Conservation (phyloP, 2,888 invertebrate genomes). For the Byasa hedistus region DNA sequence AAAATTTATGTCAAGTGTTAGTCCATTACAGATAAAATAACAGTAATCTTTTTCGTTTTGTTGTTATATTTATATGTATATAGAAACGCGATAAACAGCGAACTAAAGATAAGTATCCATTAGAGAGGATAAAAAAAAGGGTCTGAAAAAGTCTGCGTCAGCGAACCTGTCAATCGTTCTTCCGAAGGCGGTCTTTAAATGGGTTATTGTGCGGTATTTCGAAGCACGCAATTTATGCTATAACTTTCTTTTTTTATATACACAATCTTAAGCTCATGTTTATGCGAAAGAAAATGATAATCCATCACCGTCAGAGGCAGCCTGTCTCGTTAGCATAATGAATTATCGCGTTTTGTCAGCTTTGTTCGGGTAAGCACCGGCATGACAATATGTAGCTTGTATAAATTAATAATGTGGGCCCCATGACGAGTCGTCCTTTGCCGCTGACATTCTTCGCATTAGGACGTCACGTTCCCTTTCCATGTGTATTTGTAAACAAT, state of each 20-base stretch:
- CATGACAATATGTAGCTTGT: conserved; percentile 24
- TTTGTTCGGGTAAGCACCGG: conserved; percentile 17
- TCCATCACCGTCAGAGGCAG: conserved; percentile 73
- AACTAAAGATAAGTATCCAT: not conserved
- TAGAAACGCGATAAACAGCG: not conserved
- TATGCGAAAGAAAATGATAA: conserved; percentile 51
- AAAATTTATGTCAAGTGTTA: too few relatives aligned
- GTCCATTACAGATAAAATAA: too few relatives aligned
- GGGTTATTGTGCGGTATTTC: conserved; percentile 29
- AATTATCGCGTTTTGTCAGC: conserved; percentile 53
- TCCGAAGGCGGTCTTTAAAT: conserved; percentile 30
- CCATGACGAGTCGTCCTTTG: not conserved
- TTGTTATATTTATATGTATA: not conserved
- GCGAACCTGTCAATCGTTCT: conserved; percentile 9
- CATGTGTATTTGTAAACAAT: not conserved
- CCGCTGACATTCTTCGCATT: not conserved
- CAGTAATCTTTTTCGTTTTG: not conserved
- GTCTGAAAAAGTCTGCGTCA: conserved; percentile 1
- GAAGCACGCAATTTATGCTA: conserved; percentile 6
- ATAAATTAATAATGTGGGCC: not conserved
- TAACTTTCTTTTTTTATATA: conserved; percentile 1
- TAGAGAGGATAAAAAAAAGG: not conserved
- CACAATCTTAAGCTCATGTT: conserved; percentile 35
- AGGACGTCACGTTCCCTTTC: not conserved
- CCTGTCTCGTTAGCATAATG: conserved; percentile 74